Percentiles rank a stretch among this genome's conserved stretches.
Conservation (phyloP, 1,140 invertebrate genomes). For the Arctopsyche grandis region DNA sequence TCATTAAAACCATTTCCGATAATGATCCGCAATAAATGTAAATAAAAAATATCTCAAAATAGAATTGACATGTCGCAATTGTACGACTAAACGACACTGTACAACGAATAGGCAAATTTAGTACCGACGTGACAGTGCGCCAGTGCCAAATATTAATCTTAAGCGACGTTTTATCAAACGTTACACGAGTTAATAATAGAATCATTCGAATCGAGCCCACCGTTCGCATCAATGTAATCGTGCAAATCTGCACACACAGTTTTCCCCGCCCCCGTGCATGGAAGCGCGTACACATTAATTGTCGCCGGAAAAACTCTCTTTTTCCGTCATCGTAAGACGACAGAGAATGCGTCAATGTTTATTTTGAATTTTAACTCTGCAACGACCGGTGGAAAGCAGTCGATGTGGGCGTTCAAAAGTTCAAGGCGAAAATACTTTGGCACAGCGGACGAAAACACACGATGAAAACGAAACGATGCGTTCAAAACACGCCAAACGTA, state of each 20-base stretch:
- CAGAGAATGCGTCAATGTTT: background rate
- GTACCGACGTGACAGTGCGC: background rate
- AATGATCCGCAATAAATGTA: too few relatives aligned
- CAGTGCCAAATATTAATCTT: background rate
- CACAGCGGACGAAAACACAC: slow-evolving; percentile 12
- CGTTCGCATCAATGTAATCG: background rate
- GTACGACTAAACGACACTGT: too few relatives aligned
- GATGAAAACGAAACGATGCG: slow-evolving; percentile 28
- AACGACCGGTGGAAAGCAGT: slow-evolving; percentile 21
- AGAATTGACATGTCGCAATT: too few relatives aligned
- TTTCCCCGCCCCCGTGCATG: background rate
- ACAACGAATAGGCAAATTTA: too few relatives aligned
- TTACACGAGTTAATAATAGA: background rate
- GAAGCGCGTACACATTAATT: too few relatives aligned
- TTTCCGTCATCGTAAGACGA: background rate
- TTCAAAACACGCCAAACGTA: background rate
- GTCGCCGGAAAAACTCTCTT: background rate
- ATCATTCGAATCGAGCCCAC: background rate
- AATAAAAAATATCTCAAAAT: too few relatives aligned
- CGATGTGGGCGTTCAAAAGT: slow-evolving; percentile 31
- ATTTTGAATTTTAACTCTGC: slow-evolving; percentile 12
- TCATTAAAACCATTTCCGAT: too few relatives aligned
- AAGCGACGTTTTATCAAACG: background rate
- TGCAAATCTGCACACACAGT: background rate
- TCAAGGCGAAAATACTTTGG: slow-evolving; percentile 37